Conservation (phyloP, 1,140 invertebrate genomes). For the Drosophila nikananu region DNA sequence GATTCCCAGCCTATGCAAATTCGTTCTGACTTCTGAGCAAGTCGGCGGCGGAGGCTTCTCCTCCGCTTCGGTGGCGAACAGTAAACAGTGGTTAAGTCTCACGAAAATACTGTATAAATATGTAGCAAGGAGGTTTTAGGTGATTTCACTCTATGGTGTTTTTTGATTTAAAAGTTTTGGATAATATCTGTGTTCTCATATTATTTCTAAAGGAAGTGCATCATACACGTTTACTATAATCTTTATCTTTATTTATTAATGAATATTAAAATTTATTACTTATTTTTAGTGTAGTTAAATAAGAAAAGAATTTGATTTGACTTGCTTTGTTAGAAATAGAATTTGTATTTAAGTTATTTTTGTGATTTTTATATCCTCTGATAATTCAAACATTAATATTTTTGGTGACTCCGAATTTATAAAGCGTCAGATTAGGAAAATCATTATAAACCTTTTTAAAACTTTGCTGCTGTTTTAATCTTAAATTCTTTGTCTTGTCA, state of each 20-base stretch:
- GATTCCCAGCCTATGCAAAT: slow-evolving; percentile 66
- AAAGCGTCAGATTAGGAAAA: background rate
- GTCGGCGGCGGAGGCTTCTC: slow-evolving; percentile 14
- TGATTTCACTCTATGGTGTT: background rate
- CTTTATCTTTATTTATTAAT: background rate
- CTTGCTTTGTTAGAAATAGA: too few species aligned
- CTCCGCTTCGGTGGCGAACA: slow-evolving; percentile 6
- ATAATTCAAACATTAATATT: background rate
- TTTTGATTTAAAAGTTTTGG: background rate
- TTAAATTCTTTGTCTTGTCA: background rate
- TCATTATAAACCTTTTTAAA: fast-evolving
- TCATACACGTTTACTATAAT: background rate
- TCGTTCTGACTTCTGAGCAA: slow-evolving; percentile 70
- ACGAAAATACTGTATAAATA: background rate
- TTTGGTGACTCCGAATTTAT: background rate
- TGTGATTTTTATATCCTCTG: background rate
- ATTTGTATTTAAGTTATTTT: background rate
- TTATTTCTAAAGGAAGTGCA: background rate
- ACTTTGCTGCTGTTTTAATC: background rate
- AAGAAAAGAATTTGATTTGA: too few species aligned
- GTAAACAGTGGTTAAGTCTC: slow-evolving; percentile 14
- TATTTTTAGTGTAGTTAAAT: too few species aligned
- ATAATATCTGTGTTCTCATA: background rate
- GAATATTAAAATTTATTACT: too few species aligned
- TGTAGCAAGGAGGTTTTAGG: background rate